A percentile compares a stretch with the other conserved stretches of the same genome.
phyloP scores from a whole-genome alignment of 2,113 vertebrate species.

The Gambusia affinis region DNA sequence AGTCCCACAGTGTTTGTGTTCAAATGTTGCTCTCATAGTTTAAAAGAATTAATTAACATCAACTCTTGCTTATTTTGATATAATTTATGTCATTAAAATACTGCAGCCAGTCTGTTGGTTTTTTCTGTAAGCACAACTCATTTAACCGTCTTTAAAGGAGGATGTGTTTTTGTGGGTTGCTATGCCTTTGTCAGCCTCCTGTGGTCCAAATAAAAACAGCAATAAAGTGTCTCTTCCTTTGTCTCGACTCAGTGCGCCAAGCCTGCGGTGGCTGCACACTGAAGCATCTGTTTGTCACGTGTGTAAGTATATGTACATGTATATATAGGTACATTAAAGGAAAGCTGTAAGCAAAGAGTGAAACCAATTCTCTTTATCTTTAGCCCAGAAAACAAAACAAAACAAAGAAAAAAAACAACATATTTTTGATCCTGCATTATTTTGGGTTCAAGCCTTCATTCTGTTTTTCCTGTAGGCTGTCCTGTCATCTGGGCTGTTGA shows the following conservation, averaged over 20 bases:
- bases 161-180: slow-evolving; percentile 9
- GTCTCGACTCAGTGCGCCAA: slow-evolving; percentile 39
- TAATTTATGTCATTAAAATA: slow-evolving; percentile 18
- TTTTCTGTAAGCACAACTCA: slow-evolving; percentile 12
- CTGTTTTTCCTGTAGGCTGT: slow-evolving; percentile 24
- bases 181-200: slow-evolving; percentile 52
- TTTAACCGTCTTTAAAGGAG: slow-evolving; percentile 24
- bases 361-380: slow-evolving; percentile 23
- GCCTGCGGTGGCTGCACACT: slow-evolving; percentile 28
- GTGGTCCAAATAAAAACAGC: slow-evolving; percentile 48
- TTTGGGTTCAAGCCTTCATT: slow-evolving; percentile 39
- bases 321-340: slow-evolving; percentile 18
- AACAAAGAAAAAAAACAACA: background rate
- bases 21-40: slow-evolving; percentile 15
- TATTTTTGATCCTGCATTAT: slow-evolving; percentile 57
- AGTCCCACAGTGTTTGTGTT: slow-evolving; percentile 36
- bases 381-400: slow-evolving; percentile 18
- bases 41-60: slow-evolving; percentile 10
- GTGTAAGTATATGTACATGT: background rate
- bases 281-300: slow-evolving; percentile 15
- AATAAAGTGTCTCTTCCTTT: slow-evolving; percentile 23
- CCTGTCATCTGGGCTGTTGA: slow-evolving; percentile 21
- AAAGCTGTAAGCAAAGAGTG: slow-evolving; percentile 32
- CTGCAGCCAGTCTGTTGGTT: slow-evolving; percentile 13
- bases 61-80: slow-evolving; percentile 8